Evolutionary conservation across 2,113 vertebrate species (phyloP), one percentile per base, ranked within the genome.

Genomic region (Myotis yumanensis): DNA sequence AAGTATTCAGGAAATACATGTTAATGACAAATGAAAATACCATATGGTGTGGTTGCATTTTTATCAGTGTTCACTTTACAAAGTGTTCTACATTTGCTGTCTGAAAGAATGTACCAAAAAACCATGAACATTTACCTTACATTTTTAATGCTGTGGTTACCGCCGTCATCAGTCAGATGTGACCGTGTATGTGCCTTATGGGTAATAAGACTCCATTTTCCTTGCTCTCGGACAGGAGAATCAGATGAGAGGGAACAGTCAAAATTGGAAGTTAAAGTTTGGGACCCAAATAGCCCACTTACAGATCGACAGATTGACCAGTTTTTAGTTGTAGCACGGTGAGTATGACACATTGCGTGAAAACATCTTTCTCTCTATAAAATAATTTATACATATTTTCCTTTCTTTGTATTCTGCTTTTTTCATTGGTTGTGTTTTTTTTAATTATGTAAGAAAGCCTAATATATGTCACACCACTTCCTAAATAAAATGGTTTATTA

Each of bases 291-390:
- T 98, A 99, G 99, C 96, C 99, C 99, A 51, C 99, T 99, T 96
- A 99, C 98, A 90, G 99, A 99, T 98, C 99, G 99, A 98, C 99
- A 99, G 98, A 99, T 99, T 98, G 99, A 99, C 99, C 99, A 99
- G 97, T 99, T 99, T 98, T 98, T 99, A 97, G 99, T 99, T 97
- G 99, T 99, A 97, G 99, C 99, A 96, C 98, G 99, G 99, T 99
- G 98, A 98, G 98, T 97, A 91, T 93, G 35, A 7, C 25, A 16
- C 64, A 3, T 37, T 64, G 17, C 73, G 35, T 68, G 11, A 79
- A 79, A 71, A n/a, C 59, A 35, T 11, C 15, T 95, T 71, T 83
- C 18, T 66, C 51, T 76, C 32, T 52, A 37, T 59, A 43, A 73
- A 76, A 83, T 3, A 84, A 89, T 75, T 52, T 54, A 66, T 12